Percentiles rank a stretch among this genome's conserved stretches.
These are phyloP conservation scores for Eleutherodactylus coqui DNA, from an alignment of 2,797 vertebrate genomes.

Conservation along the genomic window DNA sequence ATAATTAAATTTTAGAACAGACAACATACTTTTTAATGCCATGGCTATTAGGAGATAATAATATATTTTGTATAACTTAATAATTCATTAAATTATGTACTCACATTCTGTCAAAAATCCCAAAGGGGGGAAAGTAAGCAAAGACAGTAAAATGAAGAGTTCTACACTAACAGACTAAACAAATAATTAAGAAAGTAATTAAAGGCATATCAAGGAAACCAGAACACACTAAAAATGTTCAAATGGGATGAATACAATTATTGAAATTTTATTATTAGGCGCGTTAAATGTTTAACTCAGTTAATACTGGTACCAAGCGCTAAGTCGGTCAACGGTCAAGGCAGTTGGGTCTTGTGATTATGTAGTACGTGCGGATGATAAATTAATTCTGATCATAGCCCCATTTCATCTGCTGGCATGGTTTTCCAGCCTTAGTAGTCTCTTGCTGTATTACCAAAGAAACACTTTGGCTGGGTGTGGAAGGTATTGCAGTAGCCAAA, in stretches of 20 bases:
- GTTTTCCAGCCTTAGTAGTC: too few relatives aligned
- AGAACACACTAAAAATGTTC: not conserved
- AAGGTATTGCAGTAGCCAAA: too few relatives aligned
- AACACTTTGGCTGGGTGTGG: too few relatives aligned
- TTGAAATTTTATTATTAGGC: not conserved
- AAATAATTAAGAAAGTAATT: constrained; percentile 39
- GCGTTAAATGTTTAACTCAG: too few relatives aligned
- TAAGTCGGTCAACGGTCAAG: too few relatives aligned
- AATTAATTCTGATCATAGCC: too few relatives aligned
- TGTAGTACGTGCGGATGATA: too few relatives aligned
- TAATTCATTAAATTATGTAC: constrained; percentile 49
- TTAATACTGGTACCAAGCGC: too few relatives aligned
- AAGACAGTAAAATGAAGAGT: constrained; percentile 27
- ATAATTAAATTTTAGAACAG: constrained; percentile 80
- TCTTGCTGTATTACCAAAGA: too few relatives aligned
- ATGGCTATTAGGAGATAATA: constrained; percentile 68
- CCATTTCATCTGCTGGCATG: too few relatives aligned
- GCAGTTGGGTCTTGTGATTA: too few relatives aligned
- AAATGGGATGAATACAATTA: not conserved
- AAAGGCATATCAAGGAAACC: not conserved
- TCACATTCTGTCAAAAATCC: constrained; percentile 43
- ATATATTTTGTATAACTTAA: constrained; percentile 48
- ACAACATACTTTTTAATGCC: constrained; percentile 70
- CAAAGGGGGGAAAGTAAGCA: constrained; percentile 11
- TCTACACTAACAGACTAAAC: constrained; percentile 15